Evolutionary conservation across 2,113 vertebrate species (phyloP).

Genomic region (Solea solea): DNA sequence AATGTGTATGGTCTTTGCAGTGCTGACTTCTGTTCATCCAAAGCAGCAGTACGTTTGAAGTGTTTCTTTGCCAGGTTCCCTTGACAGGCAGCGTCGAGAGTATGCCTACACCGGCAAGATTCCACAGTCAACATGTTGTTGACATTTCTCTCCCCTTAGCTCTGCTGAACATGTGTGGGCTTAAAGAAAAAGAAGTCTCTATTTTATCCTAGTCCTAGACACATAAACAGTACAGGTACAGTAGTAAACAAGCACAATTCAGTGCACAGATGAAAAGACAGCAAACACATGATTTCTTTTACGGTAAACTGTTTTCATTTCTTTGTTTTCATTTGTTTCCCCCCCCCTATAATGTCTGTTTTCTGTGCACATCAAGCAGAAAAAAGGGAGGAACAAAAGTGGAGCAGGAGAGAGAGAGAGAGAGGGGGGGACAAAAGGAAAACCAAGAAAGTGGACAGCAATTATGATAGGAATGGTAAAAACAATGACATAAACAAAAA

Average conservation of each 20-base stretch:
- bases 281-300: conserved; percentile 27
- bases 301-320: conserved; percentile 28
- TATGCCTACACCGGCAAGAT: conserved; percentile 29
- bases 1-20: neutral
- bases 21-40: conserved; percentile 8
- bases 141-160: conserved; percentile 37
- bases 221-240: conserved; percentile 29
- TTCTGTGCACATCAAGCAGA: conserved; percentile 54
- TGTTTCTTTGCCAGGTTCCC: conserved; percentile 12
- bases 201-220: conserved; percentile 21
- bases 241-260: conserved; percentile 9
- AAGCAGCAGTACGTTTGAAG: neutral
- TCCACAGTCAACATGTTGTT: conserved; percentile 29
- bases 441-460: conserved; percentile 41
- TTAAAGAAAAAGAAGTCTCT: conserved; percentile 26
- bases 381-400: conserved; percentile 12
- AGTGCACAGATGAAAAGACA: neutral
- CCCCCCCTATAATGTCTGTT: conserved; percentile 12
- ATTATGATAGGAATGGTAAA: conserved; percentile 49
- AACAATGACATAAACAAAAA: conserved; percentile 57
- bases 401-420: neutral
- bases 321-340: conserved; percentile 33
- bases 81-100: conserved; percentile 4
- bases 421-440: conserved; percentile 1
- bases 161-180: conserved; percentile 22